Percentiles rank a stretch among this genome's conserved stretches.
phyloP scores from a whole-genome alignment of 2,113 vertebrate genomes.

The Progne subis region DNA sequence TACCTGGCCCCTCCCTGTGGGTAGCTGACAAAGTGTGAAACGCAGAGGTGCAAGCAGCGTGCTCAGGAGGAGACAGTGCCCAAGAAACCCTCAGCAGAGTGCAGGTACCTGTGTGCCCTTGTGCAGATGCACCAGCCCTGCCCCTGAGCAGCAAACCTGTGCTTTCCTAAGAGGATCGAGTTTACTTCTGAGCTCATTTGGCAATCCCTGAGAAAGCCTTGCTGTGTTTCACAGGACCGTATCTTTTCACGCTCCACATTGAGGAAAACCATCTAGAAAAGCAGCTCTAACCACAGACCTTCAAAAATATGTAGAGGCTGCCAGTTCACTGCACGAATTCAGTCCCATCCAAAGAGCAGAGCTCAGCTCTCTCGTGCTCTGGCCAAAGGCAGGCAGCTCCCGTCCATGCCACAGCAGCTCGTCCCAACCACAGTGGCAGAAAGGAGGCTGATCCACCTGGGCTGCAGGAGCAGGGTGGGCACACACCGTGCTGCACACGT shows the following conservation, averaged over 20 bases:
- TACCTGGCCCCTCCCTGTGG: background rate
- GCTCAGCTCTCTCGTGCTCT: background rate
- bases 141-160: fast-evolving
- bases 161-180: background rate
- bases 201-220: background rate
- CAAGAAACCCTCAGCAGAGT: fast-evolving
- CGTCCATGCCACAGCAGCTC: background rate
- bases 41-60: background rate
- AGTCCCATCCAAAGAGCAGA: background rate
- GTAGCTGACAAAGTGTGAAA: background rate
- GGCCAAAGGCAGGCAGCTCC: background rate
- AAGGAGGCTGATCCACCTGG: fast-evolving
- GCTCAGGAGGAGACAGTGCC: background rate
- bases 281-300: background rate
- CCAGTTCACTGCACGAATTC: too few relatives aligned
- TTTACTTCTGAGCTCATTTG: background rate
- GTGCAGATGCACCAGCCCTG: fast-evolving
- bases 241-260: background rate
- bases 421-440: fast-evolving
- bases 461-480: background rate
- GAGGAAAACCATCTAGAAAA: background rate
- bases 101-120: background rate
- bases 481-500: fast-evolving
- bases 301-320: background rate
- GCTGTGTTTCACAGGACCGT: background rate